Percentiles rank a stretch among this genome's conserved stretches.
These are phyloP conservation scores for Aepyceros melampus DNA, from an alignment of 2,113 vertebrate genomes.

Conservation along the genomic window DNA sequence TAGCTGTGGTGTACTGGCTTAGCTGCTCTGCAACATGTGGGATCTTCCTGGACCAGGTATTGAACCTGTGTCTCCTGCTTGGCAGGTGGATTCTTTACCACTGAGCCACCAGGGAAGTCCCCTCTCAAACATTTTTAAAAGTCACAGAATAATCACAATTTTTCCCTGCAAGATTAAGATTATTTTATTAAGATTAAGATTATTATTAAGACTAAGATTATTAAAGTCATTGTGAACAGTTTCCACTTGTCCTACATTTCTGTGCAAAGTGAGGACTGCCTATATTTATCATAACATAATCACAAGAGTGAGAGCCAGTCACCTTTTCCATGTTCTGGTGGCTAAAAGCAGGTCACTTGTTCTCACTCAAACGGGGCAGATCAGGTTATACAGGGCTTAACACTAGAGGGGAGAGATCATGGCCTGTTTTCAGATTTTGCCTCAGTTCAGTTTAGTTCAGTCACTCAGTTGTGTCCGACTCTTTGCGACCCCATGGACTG, in stretches of 20 bases:
- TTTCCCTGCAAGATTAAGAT: neutral
- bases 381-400: neutral
- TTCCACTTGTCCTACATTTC: neutral
- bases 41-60: neutral
- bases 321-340: neutral
- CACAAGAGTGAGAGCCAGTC: neutral
- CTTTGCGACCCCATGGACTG: neutral
- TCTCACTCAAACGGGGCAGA: neutral
- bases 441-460: neutral
- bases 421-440: neutral
- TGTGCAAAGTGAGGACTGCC: neutral
- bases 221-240: neutral
- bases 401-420: neutral
- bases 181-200: neutral
- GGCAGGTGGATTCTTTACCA: neutral
- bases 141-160: neutral
- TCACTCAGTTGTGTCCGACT: rapidly evolving
- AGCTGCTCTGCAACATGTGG: neutral
- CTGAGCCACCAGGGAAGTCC: neutral
- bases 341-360: neutral
- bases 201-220: neutral
- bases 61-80: neutral
- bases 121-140: neutral
- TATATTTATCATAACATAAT: neutral
- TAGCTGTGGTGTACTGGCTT: neutral